Evolutionary conservation across 2,888 invertebrate species (phyloP).

Genomic region (Drosophila prostipennis): DNA sequence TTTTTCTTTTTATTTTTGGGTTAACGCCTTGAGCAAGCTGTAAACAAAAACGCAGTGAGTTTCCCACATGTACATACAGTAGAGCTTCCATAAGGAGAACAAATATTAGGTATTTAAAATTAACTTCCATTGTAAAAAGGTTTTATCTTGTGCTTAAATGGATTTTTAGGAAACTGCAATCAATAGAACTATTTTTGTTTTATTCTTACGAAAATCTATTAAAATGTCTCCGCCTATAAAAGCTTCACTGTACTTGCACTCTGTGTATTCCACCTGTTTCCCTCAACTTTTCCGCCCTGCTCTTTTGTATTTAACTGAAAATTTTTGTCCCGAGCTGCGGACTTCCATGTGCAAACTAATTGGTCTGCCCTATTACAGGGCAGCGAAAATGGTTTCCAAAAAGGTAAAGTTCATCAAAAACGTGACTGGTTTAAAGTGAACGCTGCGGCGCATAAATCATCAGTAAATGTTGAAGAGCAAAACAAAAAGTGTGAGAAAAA

Average conservation of each 20-base stretch:
- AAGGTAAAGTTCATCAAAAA: constrained; percentile 47
- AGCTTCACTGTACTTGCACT: neutral
- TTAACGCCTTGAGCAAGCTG: constrained; percentile 43
- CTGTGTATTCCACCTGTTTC: neutral
- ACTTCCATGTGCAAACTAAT: constrained; percentile 25
- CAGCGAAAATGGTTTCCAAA: constrained; percentile 18
- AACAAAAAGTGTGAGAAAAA: constrained; percentile 15
- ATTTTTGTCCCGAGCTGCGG: neutral
- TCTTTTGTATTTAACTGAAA: constrained; percentile 19
- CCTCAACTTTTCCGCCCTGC: neutral
- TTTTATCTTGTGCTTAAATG: no score
- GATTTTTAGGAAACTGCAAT: no score
- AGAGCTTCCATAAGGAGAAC: neutral
- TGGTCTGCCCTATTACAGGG: constrained; percentile 14
- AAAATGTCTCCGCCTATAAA: neutral
- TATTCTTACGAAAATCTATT: neutral
- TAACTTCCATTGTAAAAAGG: no score
- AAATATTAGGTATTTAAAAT: no score
- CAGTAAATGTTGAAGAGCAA: constrained; percentile 39
- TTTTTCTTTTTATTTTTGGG: constrained; percentile 26
- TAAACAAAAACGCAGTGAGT: constrained; percentile 39
- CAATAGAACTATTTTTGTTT: no score
- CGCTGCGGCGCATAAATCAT: constrained; percentile 62
- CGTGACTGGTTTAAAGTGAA: constrained; percentile 30
- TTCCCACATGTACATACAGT: neutral